phyloP scores from a whole-genome alignment of 2,113 vertebrate genomes.

The Myotis brandtii region DNA sequence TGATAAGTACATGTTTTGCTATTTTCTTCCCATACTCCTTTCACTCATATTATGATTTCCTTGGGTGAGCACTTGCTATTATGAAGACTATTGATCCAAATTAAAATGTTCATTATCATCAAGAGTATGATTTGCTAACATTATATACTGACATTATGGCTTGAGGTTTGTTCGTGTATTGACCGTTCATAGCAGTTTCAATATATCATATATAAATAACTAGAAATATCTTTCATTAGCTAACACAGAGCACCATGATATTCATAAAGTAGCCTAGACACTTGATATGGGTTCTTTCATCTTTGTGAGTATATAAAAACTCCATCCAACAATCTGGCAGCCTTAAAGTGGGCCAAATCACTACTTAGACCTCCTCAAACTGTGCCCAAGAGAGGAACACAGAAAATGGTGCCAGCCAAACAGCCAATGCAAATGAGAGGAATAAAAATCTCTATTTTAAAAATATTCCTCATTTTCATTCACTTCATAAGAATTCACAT shows the following conservation, averaged over 20 bases:
- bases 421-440: not conserved
- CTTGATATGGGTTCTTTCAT: not conserved
- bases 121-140: not conserved
- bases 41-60: not conserved
- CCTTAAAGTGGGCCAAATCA: not conserved
- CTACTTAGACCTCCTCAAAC: not conserved
- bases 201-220: not conserved
- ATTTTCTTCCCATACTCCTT: not conserved
- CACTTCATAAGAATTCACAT: conserved; percentile 24
- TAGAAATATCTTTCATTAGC: not conserved
- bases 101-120: not conserved
- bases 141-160: not conserved
- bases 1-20: not conserved
- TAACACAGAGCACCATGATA: not conserved
- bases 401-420: not conserved
- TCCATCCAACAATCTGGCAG: not conserved
- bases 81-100: not conserved
- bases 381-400: not conserved
- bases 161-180: not conserved
- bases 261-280: conserved; percentile 5
- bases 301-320: conserved; percentile 24
- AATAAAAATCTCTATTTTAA: not conserved
- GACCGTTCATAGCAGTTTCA: not conserved
- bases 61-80: not conserved
- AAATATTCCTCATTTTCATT: conserved; percentile 28